These are phyloP conservation scores for Epinotia demarniana DNA, from an alignment of 2,888 invertebrate species.

Conservation along the genomic window DNA sequence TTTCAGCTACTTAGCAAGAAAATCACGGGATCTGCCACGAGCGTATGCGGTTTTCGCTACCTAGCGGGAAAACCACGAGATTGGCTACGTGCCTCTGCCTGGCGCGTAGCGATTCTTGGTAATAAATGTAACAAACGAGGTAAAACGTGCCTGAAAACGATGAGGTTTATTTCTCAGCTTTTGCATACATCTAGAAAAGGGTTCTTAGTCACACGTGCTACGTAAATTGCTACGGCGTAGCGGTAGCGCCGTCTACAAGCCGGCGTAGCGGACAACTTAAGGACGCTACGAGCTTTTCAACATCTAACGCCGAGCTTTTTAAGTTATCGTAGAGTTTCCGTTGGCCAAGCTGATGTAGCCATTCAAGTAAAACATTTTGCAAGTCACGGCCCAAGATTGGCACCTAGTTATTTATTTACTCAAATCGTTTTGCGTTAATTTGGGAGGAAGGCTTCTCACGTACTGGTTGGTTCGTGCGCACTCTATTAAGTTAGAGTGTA, in stretches of 20 bases:
- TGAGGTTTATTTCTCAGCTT: not conserved
- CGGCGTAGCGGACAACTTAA: constrained; percentile 29
- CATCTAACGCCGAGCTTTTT: constrained; percentile 27
- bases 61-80: too few species aligned
- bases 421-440: not conserved
- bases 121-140: not conserved
- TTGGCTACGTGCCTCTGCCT: too few species aligned
- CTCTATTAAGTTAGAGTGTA: not conserved
- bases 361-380: constrained; percentile 5
- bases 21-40: too few species aligned
- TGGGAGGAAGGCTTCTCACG: not conserved
- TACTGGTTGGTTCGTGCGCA: too few species aligned
- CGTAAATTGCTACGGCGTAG: constrained; percentile 39
- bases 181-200: constrained; percentile 4
- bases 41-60: too few species aligned
- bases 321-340: not conserved
- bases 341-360: not conserved
- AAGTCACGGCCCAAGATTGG: not conserved
- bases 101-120: too few species aligned
- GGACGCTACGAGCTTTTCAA: constrained; percentile 28
- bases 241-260: constrained; percentile 33
- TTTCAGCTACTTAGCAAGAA: too few species aligned
- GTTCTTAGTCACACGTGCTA: constrained; percentile 35
- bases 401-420: not conserved
- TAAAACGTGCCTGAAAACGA: not conserved